Conservation (phyloP, 1,140 invertebrate species). For the Ctenoplectra terminalis region DNA sequence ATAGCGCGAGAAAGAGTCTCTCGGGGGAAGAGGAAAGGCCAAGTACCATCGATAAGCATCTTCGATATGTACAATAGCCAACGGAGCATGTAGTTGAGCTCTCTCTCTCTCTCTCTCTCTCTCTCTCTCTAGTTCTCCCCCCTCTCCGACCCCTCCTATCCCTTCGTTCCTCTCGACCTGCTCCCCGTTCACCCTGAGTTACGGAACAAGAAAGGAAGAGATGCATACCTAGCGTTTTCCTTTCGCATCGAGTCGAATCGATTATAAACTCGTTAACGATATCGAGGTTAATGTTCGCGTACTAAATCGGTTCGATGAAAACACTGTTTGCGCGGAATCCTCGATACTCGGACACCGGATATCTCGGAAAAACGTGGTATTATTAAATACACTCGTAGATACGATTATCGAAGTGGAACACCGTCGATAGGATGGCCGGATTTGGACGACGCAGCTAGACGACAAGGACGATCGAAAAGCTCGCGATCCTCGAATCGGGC, state of each 20-base stretch:
- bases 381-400: neutral
- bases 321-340: neutral
- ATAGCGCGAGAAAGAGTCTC: slow-evolving; percentile 32
- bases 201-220: neutral
- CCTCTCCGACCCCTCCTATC: too few species aligned
- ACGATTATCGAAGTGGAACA: slow-evolving; percentile 25
- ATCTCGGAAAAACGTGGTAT: slow-evolving; percentile 22
- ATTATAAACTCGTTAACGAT: neutral
- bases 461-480: neutral
- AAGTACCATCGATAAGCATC: slow-evolving; percentile 54
- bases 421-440: neutral
- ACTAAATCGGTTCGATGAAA: neutral
- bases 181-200: neutral
- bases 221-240: neutral
- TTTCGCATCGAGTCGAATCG: slow-evolving; percentile 9
- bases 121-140: neutral
- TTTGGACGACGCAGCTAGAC: neutral
- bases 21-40: slow-evolving; percentile 28
- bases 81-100: slow-evolving; percentile 13
- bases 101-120: slow-evolving; percentile 24
- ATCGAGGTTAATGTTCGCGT: neutral
- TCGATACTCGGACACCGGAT: neutral
- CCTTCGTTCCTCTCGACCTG: neutral
- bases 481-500: neutral
- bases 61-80: slow-evolving; percentile 59